phyloP scores from a whole-genome alignment of 2,888 invertebrate species.

The Dryocosmus kuriphilus region DNA sequence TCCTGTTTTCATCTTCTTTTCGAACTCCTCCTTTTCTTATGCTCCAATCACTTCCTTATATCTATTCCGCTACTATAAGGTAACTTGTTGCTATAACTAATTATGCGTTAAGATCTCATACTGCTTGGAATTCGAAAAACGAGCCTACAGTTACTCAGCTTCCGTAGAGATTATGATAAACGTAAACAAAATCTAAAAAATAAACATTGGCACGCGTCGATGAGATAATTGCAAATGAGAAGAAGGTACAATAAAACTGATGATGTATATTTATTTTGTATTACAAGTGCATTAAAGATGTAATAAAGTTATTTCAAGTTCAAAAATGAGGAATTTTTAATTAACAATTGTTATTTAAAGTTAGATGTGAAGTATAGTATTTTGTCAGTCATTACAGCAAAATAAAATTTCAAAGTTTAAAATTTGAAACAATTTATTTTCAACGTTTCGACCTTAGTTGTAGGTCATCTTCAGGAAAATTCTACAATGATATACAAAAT shows the following conservation, averaged over 20 bases:
- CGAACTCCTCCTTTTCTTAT: slow-evolving; percentile 24
- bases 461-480: no score
- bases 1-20: slow-evolving; percentile 23
- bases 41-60: slow-evolving; percentile 17
- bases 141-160: slow-evolving; percentile 25
- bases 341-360: no score
- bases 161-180: slow-evolving; percentile 17
- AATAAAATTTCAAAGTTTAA: no score
- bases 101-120: slow-evolving; percentile 3
- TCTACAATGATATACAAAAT: no score
- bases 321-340: neutral
- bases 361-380: no score
- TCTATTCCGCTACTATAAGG: slow-evolving; percentile 26
- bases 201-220: slow-evolving; percentile 35
- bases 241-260: slow-evolving; percentile 4
- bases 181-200: slow-evolving; percentile 31
- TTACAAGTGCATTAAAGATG: neutral
- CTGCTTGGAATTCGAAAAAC: slow-evolving; percentile 2
- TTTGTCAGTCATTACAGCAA: no score
- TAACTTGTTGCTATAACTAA: slow-evolving; percentile 19
- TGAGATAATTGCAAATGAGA: slow-evolving; percentile 3
- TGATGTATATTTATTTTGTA: neutral
- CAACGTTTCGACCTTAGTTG: no score
- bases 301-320: no score
- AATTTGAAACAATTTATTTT: no score